Percentiles rank a stretch among this genome's conserved stretches.
These are phyloP conservation scores for Hestina assimilis DNA, from an alignment of 1,140 invertebrate genomes.

Conservation along the genomic window DNA sequence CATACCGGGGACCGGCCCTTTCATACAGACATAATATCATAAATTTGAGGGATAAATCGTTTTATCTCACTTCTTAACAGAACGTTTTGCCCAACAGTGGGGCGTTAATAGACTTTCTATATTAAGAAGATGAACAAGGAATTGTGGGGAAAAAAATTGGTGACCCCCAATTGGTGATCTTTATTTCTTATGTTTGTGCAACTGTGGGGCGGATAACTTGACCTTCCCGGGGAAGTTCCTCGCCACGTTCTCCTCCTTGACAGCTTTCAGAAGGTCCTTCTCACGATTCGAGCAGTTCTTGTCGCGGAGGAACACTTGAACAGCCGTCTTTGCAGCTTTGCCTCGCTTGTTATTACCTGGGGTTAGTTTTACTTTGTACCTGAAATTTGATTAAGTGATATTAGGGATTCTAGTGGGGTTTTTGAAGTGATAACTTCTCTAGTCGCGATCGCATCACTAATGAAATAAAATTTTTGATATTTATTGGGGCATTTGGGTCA, in stretches of 20 bases:
- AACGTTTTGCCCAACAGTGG: no score
- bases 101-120: no score
- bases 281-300: constrained; percentile 88
- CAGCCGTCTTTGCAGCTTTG: constrained; percentile 95
- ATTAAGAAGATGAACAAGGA: constrained; percentile 37
- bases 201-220: constrained; percentile 91
- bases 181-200: constrained; percentile 81
- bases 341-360: constrained; percentile 97
- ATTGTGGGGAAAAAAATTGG: not conserved
- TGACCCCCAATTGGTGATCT: not conserved
- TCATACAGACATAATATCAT: no score
- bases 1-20: no score
- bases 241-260: constrained; percentile 95
- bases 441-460: not conserved
- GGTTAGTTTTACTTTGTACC: constrained; percentile 95
- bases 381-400: no score
- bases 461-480: no score
- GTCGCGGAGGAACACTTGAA: constrained; percentile 93
- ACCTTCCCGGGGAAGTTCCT: constrained; percentile 99
- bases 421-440: no score
- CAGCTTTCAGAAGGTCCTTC: constrained; percentile 94
- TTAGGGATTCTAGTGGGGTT: no score
- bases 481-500: no score
- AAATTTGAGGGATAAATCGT: no score
- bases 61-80: no score